Evolutionary conservation across 1,140 invertebrate species (phyloP), one percentile per base, ranked within the genome.

Genomic region (Lamellibrachia luymesi): DNA sequence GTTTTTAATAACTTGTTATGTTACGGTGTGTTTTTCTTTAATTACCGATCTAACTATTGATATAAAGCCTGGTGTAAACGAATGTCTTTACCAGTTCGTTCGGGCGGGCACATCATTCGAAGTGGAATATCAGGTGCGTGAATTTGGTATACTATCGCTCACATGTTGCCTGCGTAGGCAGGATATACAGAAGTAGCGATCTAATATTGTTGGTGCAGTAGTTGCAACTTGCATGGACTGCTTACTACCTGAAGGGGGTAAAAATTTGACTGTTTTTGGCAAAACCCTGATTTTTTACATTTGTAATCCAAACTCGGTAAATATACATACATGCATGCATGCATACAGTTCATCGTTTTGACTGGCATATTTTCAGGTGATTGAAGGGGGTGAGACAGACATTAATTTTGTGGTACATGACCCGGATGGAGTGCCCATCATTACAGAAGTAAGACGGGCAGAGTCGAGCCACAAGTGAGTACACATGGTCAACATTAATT

Each of bases 301-400:
- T 38, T 38, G 38, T 38, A 38, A 38, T 38, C 38, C 38, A 38
- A 38, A 38, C 38, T 38, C 1, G 38, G 38, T 38, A 38, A 38
- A 38, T 38, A 38, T 38, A 38, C 38, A 38, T 38, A 1, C 38
- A 38, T 38, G 38, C 38, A 38, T 38, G 38, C 38, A 38, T 38
- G 1, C 38, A 38, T 38, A 38, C 38, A 38, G 38, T 38, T 38
- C 38, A 38, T 38, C 38, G 38, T 38, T 38, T 38, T 38, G 38
- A 38, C 38, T 38, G 38, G 38, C 38, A 22, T 80, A 1, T 80
- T 95, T 96, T 25, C 95, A 97, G 97, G 97, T 98, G 1, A 98
- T 98, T 94, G 97, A 98, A 95, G 97, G 98, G 50, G 98, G 98
- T 0, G 98, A 98, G 93, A 95, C 98, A 93, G 98, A 98, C 95